Evolutionary conservation across 2,888 invertebrate genomes (phyloP).

Genomic region (Brachynemurus nebulosus): DNA sequence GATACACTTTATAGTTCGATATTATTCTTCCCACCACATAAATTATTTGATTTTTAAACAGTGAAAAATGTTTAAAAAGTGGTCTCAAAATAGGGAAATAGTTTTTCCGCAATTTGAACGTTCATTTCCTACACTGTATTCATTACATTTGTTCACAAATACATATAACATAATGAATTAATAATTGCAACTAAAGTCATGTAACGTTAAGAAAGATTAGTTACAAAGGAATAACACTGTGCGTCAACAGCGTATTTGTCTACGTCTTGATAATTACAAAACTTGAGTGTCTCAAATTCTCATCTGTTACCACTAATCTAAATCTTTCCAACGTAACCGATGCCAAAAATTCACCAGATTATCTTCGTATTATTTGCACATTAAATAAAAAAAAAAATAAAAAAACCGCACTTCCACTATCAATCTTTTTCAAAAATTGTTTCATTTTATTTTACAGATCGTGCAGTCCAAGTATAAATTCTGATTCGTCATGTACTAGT

Average conservation of each 20-base stretch:
- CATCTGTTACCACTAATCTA: not conserved
- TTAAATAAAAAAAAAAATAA: not conserved
- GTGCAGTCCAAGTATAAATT: constrained; percentile 23
- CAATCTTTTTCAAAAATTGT: not conserved
- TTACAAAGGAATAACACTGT: not conserved
- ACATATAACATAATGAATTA: not conserved
- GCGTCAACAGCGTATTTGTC: not conserved
- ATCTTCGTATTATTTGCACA: not conserved
- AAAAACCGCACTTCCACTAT: not conserved
- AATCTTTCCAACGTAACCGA: not conserved
- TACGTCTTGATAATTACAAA: not conserved
- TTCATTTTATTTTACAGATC: not conserved
- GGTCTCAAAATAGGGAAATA: no score
- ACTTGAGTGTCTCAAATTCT: not conserved
- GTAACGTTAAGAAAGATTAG: not conserved
- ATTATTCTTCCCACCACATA: no score
- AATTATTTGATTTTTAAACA: not conserved
- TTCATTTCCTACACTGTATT: no score
- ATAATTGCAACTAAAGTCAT: not conserved
- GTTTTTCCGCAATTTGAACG: no score
- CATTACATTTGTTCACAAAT: no score
- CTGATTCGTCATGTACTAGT: constrained; percentile 43
- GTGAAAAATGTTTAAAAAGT: no score
- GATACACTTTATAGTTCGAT: no score
- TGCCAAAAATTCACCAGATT: not conserved